Conservation (phyloP, 2,888 invertebrate species). For the Siphonodentalium dalli region DNA sequence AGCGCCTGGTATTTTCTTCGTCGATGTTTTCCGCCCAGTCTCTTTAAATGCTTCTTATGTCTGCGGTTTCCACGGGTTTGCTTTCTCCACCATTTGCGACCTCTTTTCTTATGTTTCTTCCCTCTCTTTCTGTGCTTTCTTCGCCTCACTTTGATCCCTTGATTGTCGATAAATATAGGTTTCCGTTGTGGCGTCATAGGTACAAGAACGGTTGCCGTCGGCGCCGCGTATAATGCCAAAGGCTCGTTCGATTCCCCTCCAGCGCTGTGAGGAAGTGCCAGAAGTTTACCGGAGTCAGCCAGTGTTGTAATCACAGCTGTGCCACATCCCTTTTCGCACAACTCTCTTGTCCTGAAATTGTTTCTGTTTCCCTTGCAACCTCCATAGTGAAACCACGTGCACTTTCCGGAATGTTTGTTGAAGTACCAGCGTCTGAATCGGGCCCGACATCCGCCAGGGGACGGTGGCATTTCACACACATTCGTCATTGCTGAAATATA, state of each 20-base stretch:
- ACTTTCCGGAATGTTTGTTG: conserved; percentile 46
- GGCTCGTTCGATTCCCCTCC: too few relatives aligned
- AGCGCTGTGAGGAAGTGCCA: too few relatives aligned
- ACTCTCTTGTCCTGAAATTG: conserved; percentile 44
- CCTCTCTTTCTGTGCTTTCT: conserved; percentile 29
- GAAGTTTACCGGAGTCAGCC: too few relatives aligned
- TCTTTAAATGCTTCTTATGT: too few relatives aligned
- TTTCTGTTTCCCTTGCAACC: conserved; percentile 54
- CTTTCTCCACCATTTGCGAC: conserved; percentile 24
- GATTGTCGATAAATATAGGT: too few relatives aligned
- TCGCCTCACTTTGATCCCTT: too few relatives aligned
- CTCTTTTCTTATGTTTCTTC: conserved; percentile 30
- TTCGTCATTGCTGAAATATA: conserved; percentile 30
- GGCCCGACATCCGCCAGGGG: conserved; percentile 45
- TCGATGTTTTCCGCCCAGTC: too few relatives aligned
- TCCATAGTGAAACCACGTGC: conserved; percentile 50
- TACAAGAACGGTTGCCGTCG: too few relatives aligned
- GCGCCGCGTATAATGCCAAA: too few relatives aligned
- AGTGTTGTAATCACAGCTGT: conserved; percentile 1
- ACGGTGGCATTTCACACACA: conserved; percentile 44
- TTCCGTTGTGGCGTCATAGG: too few relatives aligned
- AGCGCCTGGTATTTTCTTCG: too few relatives aligned
- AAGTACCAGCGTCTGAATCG: conserved; percentile 51
- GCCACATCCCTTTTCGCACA: conserved; percentile 44
- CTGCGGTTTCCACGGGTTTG: too few relatives aligned